Conservation (phyloP, 2,797 vertebrate genomes). For the Sebastes taczanowskii region DNA sequence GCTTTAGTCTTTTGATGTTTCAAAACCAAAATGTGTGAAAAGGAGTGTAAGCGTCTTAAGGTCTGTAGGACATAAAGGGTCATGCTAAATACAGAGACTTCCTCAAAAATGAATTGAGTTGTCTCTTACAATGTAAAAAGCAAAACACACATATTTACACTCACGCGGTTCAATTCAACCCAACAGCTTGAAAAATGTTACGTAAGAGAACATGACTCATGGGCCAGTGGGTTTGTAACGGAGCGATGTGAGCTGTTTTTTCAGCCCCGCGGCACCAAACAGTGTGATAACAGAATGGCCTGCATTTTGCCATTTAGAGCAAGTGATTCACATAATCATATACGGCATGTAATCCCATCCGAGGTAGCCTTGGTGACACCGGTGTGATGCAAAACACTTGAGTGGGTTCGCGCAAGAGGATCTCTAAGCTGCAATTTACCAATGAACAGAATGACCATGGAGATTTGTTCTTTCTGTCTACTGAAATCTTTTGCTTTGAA, state of each 20-base stretch:
- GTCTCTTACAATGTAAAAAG: background rate
- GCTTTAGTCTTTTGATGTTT: constrained; percentile 42
- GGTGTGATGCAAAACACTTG: constrained; percentile 11
- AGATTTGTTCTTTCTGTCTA: background rate
- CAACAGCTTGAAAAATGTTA: constrained; percentile 26
- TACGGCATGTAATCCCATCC: background rate
- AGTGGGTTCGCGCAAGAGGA: background rate
- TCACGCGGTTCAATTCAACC: constrained; percentile 9
- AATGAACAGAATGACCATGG: background rate
- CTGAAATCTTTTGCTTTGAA: background rate
- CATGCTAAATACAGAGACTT: constrained; percentile 3
- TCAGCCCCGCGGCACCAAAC: constrained; percentile 25
- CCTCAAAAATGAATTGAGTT: background rate
- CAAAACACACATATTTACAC: background rate
- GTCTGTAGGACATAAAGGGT: background rate
- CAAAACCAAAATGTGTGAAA: constrained; percentile 38
- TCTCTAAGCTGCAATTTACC: background rate
- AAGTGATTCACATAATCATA: constrained; percentile 41
- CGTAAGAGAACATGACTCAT: constrained; percentile 48
- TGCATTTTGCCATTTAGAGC: background rate
- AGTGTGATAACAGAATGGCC: constrained; percentile 13
- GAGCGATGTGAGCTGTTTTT: constrained; percentile 36
- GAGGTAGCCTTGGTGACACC: constrained; percentile 7
- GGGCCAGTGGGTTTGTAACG: constrained; percentile 8
- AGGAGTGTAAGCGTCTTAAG: background rate